Base-by-base conservation (phyloP, 2,888 invertebrate genomes). In the Buathra laborator region DNA sequence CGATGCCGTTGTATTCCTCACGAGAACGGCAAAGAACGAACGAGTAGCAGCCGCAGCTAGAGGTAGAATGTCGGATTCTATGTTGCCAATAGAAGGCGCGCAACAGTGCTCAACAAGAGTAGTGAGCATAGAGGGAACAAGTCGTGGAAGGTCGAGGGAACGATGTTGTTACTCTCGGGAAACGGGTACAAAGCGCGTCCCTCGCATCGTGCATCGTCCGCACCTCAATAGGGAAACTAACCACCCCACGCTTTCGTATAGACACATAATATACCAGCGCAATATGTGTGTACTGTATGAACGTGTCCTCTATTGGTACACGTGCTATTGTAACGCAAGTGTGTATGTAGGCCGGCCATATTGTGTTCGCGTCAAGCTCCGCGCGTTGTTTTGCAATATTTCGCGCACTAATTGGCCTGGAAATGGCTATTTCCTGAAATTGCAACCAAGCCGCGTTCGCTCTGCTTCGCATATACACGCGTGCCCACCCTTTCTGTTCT, bases 321-420 rank as follows among this genome's bases (percentile, higher is more conserved):
- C 53, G 84, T 75, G 46, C 68, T 77, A 84, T 85, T 87, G 86
- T 87, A 78, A 37, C 43, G 64, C 37, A 70, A 81, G 70, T 56
- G 82, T 62, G 70, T 67, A 70, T 75, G 75, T 84, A 59, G 78
- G 24, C 64, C 64, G 67, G 86, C 68, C 87, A 87, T 87, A 90
- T 91, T 90, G 89, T 89, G 53, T 86, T 75, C 86, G 87, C 89
- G 88, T 89, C 91, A 89, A 89, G 89, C 88, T 81, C 71, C 78
- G 83, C 77, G 86, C 89, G 90, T 91, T 92, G 90, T 92, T 92
- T 91, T 88, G 89, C 88, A 88, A 91, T 90, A 92, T 91, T 91
- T 90, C 88, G 89, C 88, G 89, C 89, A 86, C 91, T 92, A 92
- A 92, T 92, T 92, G 91, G 91, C 87, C 89, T 88, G 91, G 88